Conservation (phyloP, 2,888 invertebrate genomes). For the Agrotis clavis region DNA sequence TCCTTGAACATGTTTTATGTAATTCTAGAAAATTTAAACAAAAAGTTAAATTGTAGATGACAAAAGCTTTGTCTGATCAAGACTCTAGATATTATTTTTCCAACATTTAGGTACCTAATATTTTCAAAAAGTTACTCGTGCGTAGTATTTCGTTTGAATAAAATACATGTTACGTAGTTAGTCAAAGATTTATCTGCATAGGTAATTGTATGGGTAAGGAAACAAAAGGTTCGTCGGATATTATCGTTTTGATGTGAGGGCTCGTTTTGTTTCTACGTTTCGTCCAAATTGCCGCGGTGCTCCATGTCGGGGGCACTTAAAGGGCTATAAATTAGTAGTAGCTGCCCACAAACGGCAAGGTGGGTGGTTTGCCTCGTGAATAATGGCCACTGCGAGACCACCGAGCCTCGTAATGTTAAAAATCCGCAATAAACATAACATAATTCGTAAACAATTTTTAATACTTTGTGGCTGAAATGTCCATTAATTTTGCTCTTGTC, state of each 20-base stretch:
- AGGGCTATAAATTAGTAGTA: constrained; percentile 88
- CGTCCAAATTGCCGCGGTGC: constrained; percentile 80
- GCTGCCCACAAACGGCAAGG: constrained; percentile 87
- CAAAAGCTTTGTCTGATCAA: constrained; percentile 19
- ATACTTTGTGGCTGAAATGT: constrained; percentile 30
- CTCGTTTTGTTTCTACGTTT: constrained; percentile 76
- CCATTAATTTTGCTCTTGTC: constrained; percentile 56
- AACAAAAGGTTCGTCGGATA: constrained; percentile 46
- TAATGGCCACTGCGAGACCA: constrained; percentile 84
- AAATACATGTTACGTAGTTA: constrained; percentile 21
- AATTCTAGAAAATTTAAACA: constrained; percentile 27
- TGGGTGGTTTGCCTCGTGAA: constrained; percentile 85
- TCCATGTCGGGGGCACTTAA: constrained; percentile 85
- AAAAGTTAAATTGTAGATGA: constrained; percentile 30
- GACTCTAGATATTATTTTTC: background rate
- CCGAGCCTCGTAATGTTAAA: constrained; percentile 77
- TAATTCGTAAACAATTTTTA: constrained; percentile 53
- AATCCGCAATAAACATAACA: constrained; percentile 69
- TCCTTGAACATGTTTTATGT: constrained; percentile 66
- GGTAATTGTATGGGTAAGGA: constrained; percentile 20
- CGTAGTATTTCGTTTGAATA: constrained; percentile 1
- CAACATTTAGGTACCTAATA: background rate
- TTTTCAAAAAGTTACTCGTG: background rate
- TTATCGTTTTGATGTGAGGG: constrained; percentile 57
- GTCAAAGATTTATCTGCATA: constrained; percentile 39